Evolutionary conservation across 37 sponge, comb jelly and placozoan genomes (phyloP).

Genomic region (Axinella damicornis): DNA sequence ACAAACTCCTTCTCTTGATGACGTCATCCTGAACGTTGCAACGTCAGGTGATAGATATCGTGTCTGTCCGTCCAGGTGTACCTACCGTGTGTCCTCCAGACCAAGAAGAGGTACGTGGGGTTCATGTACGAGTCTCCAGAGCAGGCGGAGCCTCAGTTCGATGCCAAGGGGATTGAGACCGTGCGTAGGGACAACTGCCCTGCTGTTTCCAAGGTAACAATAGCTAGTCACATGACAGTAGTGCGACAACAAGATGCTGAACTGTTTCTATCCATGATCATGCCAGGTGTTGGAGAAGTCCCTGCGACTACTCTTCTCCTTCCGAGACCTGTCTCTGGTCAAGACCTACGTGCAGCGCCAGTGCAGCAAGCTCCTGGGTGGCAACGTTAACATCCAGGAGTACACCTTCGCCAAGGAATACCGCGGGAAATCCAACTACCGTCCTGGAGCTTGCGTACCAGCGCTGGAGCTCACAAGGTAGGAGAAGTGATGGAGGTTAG

Average conservation of each 20-base stretch:
- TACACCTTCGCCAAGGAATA: constrained; percentile 93
- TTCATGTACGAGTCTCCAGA: constrained; percentile 86
- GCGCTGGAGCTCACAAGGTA: constrained; percentile 89
- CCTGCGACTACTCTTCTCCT: constrained; percentile 80
- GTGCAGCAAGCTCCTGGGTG: constrained; percentile 74
- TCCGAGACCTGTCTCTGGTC: constrained; percentile 74
- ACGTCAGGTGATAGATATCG: too few species aligned
- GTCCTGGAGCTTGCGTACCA: constrained; percentile 89
- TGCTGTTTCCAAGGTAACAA: constrained; percentile 81
- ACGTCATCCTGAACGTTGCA: too few species aligned
- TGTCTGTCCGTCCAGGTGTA: constrained; percentile 94
- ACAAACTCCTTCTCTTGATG: neutral
- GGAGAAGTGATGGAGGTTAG: neutral
- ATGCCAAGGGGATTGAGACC: constrained; percentile 98
- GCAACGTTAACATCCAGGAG: constrained; percentile 68
- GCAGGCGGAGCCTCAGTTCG: constrained; percentile 85
- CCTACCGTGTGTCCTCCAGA: constrained; percentile 86
- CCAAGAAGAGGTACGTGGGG: constrained; percentile 96
- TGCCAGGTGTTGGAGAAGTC: constrained; percentile 81
- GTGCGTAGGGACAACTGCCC: constrained; percentile 95
- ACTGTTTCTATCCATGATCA: too few species aligned
- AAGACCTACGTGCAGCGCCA: constrained; percentile 88
- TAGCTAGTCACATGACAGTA: too few species aligned
- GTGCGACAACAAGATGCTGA: too few species aligned
- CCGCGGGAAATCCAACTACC: constrained; percentile 84